Conservation (phyloP, 2,113 vertebrate species). For the Orcinus orca region DNA sequence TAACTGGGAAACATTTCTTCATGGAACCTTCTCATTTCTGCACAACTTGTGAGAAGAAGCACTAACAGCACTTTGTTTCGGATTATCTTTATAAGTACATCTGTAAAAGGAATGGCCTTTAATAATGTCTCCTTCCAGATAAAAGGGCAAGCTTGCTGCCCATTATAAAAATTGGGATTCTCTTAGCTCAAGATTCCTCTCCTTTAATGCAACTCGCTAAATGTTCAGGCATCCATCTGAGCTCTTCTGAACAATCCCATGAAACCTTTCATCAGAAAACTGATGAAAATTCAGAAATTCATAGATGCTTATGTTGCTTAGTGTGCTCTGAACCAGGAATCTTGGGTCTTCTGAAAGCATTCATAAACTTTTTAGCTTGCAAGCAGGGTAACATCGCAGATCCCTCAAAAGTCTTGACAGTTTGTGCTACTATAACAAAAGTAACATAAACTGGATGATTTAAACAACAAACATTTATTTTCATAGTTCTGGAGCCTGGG, state of each 20-base stretch:
- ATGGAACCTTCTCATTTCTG: not conserved
- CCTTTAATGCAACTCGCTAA: not conserved
- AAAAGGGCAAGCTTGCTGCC: not conserved
- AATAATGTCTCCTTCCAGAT: not conserved
- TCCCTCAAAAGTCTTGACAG: not conserved
- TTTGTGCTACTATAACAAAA: not conserved
- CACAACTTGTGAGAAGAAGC: not conserved
- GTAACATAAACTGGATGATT: not conserved
- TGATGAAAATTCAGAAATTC: not conserved
- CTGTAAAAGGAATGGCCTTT: not conserved
- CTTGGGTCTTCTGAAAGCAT: not conserved
- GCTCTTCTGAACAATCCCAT: too few species aligned
- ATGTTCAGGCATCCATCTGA: not conserved
- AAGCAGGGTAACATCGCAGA: not conserved
- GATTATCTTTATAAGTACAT: not conserved
- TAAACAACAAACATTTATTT: not conserved
- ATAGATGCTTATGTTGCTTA: not conserved
- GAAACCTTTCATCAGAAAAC: not conserved
- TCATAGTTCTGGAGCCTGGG: not conserved
- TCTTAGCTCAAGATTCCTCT: not conserved
- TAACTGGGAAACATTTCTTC: not conserved
- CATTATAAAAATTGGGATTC: not conserved
- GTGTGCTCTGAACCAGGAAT: not conserved
- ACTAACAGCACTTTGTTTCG: not conserved
- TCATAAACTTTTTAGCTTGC: not conserved